Conservation (phyloP, 92 coral and sea anemone species). For the Actinernus sp. region DNA sequence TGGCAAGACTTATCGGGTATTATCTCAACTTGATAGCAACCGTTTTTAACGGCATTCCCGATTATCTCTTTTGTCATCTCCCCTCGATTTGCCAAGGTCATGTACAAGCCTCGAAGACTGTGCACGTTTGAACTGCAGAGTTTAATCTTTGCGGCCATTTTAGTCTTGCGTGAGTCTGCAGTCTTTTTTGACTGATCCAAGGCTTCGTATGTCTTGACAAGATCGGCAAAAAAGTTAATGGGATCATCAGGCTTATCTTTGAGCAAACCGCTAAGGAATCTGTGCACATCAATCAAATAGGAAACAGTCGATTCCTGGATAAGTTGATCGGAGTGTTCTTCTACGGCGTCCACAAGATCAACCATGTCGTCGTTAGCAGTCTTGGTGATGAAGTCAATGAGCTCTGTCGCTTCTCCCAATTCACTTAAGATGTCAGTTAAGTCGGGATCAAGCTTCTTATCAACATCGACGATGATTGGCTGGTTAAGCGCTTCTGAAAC, state of each 20-base stretch:
- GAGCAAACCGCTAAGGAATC: constrained; percentile 77
- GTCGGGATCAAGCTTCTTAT: constrained; percentile 41
- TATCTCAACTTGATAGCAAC: constrained; percentile 61
- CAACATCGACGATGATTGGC: constrained; percentile 29
- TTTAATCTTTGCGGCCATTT: constrained; percentile 88
- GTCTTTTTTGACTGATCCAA: neutral
- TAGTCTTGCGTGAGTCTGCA: neutral
- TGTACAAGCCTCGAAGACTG: constrained; percentile 78
- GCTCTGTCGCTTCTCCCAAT: constrained; percentile 69
- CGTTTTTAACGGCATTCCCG: constrained; percentile 70
- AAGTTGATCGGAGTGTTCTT: constrained; percentile 96
- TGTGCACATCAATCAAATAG: constrained; percentile 91
- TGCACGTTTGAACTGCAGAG: constrained; percentile 82
- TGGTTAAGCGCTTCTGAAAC: constrained; percentile 31
- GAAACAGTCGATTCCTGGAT: constrained; percentile 94
- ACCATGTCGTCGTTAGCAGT: constrained; percentile 93
- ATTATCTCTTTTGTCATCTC: constrained; percentile 91
- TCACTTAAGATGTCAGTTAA: constrained; percentile 61
- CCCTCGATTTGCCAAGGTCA: constrained; percentile 88
- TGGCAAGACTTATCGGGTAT: constrained; percentile 35
- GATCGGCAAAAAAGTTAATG: constrained; percentile 24
- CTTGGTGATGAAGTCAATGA: constrained; percentile 70
- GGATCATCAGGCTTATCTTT: constrained; percentile 37
- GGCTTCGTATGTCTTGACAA: constrained; percentile 22
- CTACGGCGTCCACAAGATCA: constrained; percentile 93